Evolutionary conservation across 2,797 vertebrate species (phyloP).

Genomic region (Spizella passerina): DNA sequence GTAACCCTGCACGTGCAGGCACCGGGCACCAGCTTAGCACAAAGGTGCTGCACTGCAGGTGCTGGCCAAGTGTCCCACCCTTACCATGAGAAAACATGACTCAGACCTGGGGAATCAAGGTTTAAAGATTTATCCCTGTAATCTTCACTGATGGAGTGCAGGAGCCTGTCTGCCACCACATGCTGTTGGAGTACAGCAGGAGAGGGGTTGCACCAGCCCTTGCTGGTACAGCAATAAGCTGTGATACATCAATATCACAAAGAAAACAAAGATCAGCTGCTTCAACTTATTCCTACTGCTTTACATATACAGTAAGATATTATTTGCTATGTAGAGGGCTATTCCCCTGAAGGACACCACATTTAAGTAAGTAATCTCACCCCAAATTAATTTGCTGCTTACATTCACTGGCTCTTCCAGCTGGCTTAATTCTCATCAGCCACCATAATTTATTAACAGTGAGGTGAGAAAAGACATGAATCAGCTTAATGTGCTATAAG

Average conservation of each 20-base stretch:
- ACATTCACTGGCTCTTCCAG: conserved; percentile 66
- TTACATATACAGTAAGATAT: background rate
- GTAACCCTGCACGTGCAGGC: background rate
- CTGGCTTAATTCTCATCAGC: conserved; percentile 78
- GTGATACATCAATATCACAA: background rate
- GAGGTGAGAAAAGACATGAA: conserved; percentile 83
- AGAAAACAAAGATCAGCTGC: conserved; percentile 2
- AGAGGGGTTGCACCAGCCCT: background rate
- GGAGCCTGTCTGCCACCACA: background rate
- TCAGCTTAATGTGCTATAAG: conserved; percentile 85
- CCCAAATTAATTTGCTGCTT: conserved; percentile 76
- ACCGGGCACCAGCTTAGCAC: background rate
- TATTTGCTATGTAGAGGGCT: background rate
- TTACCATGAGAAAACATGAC: background rate
- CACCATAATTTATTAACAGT: conserved; percentile 82
- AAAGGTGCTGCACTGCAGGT: background rate
- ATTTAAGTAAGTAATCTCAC: conserved; percentile 66
- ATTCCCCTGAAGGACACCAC: conserved; percentile 39
- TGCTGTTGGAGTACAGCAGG: background rate
- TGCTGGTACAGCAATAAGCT: background rate
- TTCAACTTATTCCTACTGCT: background rate
- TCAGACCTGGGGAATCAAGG: background rate
- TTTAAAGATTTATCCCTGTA: background rate
- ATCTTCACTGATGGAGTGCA: background rate
- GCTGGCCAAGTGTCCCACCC: background rate